Conservation (phyloP, 2,797 vertebrate genomes). For the Eidolon dupreanum region DNA sequence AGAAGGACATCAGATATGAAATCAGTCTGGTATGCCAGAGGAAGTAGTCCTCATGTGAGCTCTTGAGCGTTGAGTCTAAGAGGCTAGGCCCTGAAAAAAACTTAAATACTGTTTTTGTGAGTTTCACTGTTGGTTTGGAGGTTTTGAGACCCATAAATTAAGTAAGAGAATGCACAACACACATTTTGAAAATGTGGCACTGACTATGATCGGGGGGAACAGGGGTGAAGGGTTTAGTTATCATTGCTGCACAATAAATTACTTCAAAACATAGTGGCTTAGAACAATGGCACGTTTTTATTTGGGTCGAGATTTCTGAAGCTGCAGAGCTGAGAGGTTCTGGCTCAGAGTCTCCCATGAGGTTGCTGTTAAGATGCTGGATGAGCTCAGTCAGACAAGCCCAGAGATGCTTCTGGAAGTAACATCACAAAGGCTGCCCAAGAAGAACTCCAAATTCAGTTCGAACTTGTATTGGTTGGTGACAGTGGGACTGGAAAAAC, state of each 20-base stretch:
- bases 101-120: background rate
- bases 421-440: background rate
- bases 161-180: background rate
- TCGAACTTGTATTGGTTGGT: too few species aligned
- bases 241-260: background rate
- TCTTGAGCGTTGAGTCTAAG: background rate
- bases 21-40: background rate
- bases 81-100: background rate
- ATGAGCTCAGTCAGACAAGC: background rate
- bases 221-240: background rate
- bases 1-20: background rate
- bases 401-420: background rate
- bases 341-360: background rate
- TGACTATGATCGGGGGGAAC: background rate
- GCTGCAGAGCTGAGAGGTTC: background rate
- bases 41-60: background rate
- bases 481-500: too few species aligned
- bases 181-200: background rate
- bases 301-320: background rate
- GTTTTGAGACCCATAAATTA: background rate
- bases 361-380: accelerated
- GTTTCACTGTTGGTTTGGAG: background rate
- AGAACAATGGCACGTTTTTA: background rate
- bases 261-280: background rate
- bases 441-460: too few species aligned